Evolutionary conservation across 2,113 vertebrate genomes (phyloP).

Genomic region (Myiozetetes cayanensis): DNA sequence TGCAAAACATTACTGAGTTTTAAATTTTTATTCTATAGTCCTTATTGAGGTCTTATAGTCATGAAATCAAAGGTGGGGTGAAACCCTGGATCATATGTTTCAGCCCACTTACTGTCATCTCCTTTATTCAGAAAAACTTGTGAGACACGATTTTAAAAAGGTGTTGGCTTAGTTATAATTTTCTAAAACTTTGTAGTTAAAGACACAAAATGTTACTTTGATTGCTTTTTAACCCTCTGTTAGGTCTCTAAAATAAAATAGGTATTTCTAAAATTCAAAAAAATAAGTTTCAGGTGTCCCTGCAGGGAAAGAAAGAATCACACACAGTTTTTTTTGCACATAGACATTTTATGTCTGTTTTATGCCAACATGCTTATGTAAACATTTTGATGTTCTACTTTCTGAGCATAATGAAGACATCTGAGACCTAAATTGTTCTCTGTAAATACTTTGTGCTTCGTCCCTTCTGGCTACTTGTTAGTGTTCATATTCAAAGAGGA

Average conservation of each 20-base stretch:
- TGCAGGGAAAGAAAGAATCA: neutral
- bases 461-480: conserved; percentile 18
- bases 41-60: neutral
- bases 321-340: neutral
- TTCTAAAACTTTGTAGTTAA: neutral
- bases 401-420: conserved; percentile 20
- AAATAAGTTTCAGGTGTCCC: neutral
- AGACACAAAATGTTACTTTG: neutral
- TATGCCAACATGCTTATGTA: neutral
- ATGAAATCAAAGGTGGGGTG: neutral
- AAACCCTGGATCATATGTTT: neutral
- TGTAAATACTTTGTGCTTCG: neutral
- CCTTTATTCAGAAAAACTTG: neutral
- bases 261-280: neutral
- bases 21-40: neutral
- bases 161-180: neutral
- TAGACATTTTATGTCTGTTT: neutral
- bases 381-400: conserved; percentile 12
- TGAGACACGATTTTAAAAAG: neutral
- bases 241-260: neutral
- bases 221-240: neutral
- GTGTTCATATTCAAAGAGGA: neutral
- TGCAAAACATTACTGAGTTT: neutral
- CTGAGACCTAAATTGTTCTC: neutral
- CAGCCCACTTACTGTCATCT: neutral